phyloP scores from a whole-genome alignment of 2,113 vertebrate genomes.

The Rhinogobius similis region DNA sequence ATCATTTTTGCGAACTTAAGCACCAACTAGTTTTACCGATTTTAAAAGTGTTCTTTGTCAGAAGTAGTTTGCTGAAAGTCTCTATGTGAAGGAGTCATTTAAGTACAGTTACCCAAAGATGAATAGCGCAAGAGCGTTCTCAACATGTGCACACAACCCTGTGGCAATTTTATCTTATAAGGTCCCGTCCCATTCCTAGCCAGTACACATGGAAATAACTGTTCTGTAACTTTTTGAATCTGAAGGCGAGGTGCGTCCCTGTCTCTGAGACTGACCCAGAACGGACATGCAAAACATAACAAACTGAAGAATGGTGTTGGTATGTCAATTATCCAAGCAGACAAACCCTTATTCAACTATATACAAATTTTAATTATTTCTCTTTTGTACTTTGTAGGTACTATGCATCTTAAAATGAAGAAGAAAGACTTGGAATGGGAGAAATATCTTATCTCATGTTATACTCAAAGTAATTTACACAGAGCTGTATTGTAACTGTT shows the following conservation, averaged over 20 bases:
- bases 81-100: no score
- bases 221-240: not conserved
- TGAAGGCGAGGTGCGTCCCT: slow-evolving; percentile 71
- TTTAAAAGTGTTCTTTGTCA: no score
- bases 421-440: slow-evolving; percentile 60
- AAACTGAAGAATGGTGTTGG: slow-evolving; percentile 33
- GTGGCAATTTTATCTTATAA: no score
- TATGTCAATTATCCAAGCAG: not conserved
- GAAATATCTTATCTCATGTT: slow-evolving; percentile 68
- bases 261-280: slow-evolving; percentile 73
- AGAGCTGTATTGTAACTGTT: not conserved
- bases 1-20: no score
- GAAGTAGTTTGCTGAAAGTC: no score
- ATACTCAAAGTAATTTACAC: slow-evolving; percentile 38
- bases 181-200: no score
- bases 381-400: slow-evolving; percentile 35
- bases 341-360: not conserved
- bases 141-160: no score
- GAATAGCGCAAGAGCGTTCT: no score
- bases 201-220: not conserved
- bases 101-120: no score
- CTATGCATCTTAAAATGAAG: slow-evolving; percentile 17
- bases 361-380: not conserved
- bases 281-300: slow-evolving; percentile 69
- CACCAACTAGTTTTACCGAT: no score